These are phyloP conservation scores for Epinephelus malabaricus DNA, from an alignment of 2,797 vertebrate species.

Conservation along the genomic window DNA sequence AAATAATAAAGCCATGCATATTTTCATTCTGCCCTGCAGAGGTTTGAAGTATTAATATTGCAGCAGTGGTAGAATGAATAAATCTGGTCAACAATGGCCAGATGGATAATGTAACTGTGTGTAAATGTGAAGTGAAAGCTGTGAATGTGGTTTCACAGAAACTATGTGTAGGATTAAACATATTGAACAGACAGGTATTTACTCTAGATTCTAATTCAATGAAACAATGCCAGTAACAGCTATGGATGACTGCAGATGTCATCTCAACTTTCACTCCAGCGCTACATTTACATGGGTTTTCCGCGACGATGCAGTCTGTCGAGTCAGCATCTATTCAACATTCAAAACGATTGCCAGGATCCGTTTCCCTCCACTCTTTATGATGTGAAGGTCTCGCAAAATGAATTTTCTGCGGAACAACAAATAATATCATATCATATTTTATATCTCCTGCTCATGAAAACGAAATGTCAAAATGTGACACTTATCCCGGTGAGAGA, in stretches of 20 bases:
- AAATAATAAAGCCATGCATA: slow-evolving; percentile 12
- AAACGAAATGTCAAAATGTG: slow-evolving; percentile 68
- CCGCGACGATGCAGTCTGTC: slow-evolving; percentile 12
- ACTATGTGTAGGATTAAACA: background rate
- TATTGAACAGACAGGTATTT: slow-evolving; percentile 14
- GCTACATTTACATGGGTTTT: slow-evolving; percentile 37
- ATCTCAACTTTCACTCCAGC: slow-evolving; percentile 15
- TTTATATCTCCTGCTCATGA: slow-evolving; percentile 47
- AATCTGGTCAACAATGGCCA: slow-evolving; percentile 6
- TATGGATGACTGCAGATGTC: slow-evolving; percentile 14
- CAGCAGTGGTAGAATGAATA: slow-evolving; percentile 24
- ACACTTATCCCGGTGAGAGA: slow-evolving; percentile 43
- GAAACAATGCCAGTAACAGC: slow-evolving; percentile 17
- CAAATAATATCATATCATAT: slow-evolving; percentile 56
- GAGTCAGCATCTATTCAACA: slow-evolving; percentile 56
- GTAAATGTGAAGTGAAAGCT: slow-evolving; percentile 13
- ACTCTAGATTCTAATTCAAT: background rate
- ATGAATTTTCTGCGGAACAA: slow-evolving; percentile 48
- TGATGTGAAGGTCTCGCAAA: slow-evolving; percentile 42
- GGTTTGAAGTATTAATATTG: slow-evolving; percentile 36
- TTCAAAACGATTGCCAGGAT: slow-evolving; percentile 29
- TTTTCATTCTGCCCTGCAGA: slow-evolving; percentile 27
- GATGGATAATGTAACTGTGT: slow-evolving; percentile 21
- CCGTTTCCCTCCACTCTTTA: slow-evolving; percentile 18
- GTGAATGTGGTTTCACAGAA: slow-evolving; percentile 13